Conservation (phyloP, 2,797 vertebrate species). For the Gadopsis marmoratus region DNA sequence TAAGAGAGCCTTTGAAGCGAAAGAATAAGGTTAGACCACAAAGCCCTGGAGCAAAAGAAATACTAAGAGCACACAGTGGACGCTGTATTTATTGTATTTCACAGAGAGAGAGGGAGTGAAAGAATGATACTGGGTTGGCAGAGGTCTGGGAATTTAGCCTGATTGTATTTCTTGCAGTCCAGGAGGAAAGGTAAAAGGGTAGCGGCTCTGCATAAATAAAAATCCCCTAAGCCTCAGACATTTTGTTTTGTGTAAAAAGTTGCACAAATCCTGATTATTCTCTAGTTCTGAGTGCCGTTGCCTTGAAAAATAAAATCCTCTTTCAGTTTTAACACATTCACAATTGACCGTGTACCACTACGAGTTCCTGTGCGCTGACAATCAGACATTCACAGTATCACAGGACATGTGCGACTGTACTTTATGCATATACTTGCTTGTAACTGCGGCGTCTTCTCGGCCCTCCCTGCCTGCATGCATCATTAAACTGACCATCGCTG, state of each 20-base stretch:
- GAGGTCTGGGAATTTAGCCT: slow-evolving; percentile 17
- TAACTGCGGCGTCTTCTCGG: slow-evolving; percentile 42
- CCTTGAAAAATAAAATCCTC: not conserved
- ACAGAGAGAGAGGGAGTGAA: slow-evolving; percentile 29
- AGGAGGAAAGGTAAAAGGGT: slow-evolving; percentile 14
- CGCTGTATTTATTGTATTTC: slow-evolving; percentile 56
- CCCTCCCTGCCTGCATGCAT: slow-evolving; percentile 65
- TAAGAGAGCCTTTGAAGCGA: slow-evolving; percentile 68
- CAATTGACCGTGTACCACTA: not conserved
- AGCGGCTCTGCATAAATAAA: not conserved
- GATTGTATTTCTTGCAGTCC: slow-evolving; percentile 33
- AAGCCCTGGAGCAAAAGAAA: slow-evolving; percentile 61
- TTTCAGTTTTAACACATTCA: not conserved
- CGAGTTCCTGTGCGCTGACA: not conserved
- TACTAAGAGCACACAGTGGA: slow-evolving; percentile 42
- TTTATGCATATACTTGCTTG: slow-evolving; percentile 33
- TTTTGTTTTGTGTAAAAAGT: not conserved
- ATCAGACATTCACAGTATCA: not conserved
- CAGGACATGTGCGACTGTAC: slow-evolving; percentile 32
- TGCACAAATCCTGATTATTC: not conserved
- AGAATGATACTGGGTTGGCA: slow-evolving; percentile 16
- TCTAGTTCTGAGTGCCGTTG: not conserved
- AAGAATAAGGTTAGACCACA: slow-evolving; percentile 74
- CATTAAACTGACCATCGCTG: slow-evolving; percentile 76
- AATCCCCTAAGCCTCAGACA: not conserved